Conservation (phyloP, 2,888 invertebrate genomes). For the Cremastinae sp. region DNA sequence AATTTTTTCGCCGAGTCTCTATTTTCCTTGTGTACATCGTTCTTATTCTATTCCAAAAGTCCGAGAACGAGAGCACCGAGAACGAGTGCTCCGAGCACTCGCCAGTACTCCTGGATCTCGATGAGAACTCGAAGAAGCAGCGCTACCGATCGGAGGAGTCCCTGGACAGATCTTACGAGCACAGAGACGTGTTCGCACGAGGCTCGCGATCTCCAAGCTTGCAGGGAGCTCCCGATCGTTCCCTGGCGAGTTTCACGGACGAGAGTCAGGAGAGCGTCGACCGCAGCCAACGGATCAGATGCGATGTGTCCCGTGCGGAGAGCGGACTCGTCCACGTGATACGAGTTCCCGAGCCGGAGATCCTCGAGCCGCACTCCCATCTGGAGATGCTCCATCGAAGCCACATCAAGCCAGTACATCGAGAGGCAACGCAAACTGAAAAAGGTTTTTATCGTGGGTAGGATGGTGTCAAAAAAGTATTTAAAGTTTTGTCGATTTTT, state of each 20-base stretch:
- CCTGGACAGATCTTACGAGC: conserved; percentile 56
- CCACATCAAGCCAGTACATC: conserved; percentile 74
- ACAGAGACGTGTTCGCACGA: conserved; percentile 48
- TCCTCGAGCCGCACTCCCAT: conserved; percentile 74
- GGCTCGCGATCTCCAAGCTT: conserved; percentile 67
- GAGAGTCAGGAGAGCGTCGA: conserved; percentile 71
- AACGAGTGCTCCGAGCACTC: conserved; percentile 72
- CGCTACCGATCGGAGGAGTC: conserved; percentile 60
- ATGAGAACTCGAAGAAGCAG: conserved; percentile 76
- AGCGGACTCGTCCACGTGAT: conserved; percentile 72
- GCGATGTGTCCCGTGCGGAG: conserved; percentile 58
- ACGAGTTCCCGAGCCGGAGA: conserved; percentile 77
- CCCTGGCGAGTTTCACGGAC: conserved; percentile 67
- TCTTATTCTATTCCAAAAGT: conserved; percentile 22
- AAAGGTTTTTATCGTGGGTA: conserved; percentile 70
- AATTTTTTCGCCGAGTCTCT: conserved; percentile 3
- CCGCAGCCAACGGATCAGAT: conserved; percentile 43
- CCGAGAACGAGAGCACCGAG: conserved; percentile 73
- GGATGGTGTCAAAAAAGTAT: background rate
- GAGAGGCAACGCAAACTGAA: conserved; percentile 77
- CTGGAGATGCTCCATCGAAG: conserved; percentile 75
- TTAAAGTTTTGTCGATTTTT: too few relatives aligned
- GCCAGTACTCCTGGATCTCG: conserved; percentile 76
- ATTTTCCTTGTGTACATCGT: conserved; percentile 3
- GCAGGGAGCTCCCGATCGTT: conserved; percentile 32